These are phyloP conservation scores for Sylvietta virens DNA, from an alignment of 2,113 vertebrate genomes.

Conservation along the genomic window DNA sequence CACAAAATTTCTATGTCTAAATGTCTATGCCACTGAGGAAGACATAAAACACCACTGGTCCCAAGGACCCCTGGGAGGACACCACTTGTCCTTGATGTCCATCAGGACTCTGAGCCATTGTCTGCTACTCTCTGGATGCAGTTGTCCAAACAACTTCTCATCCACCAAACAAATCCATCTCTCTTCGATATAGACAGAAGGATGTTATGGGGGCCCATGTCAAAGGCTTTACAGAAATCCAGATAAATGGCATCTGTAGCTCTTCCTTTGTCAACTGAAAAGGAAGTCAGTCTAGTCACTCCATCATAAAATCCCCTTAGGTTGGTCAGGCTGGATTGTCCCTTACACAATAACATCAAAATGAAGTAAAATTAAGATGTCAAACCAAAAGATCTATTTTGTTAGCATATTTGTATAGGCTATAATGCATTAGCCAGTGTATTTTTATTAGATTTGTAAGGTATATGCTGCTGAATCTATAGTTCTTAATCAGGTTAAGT, in stretches of 20 bases:
- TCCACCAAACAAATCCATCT: not conserved
- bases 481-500: not conserved
- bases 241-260: not conserved
- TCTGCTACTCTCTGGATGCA: not conserved
- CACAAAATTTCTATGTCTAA: not conserved
- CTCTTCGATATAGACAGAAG: not conserved
- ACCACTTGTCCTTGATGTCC: not conserved
- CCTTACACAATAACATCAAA: not conserved
- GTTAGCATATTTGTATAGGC: not conserved
- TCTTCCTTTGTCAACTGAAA: not conserved
- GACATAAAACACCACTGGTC: not conserved
- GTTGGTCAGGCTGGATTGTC: not conserved
- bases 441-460: not conserved
- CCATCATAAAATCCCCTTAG: not conserved
- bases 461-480: not conserved
- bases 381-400: not conserved
- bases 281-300: too few relatives aligned
- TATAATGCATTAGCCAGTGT: not conserved
- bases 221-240: not conserved
- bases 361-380: not conserved
- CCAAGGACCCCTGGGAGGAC: not conserved
- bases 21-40: not conserved
- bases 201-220: too few relatives aligned
- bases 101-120: not conserved
- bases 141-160: not conserved